These are phyloP conservation scores for Bos javanicus DNA, from an alignment of 2,113 vertebrate species.

Conservation along the genomic window DNA sequence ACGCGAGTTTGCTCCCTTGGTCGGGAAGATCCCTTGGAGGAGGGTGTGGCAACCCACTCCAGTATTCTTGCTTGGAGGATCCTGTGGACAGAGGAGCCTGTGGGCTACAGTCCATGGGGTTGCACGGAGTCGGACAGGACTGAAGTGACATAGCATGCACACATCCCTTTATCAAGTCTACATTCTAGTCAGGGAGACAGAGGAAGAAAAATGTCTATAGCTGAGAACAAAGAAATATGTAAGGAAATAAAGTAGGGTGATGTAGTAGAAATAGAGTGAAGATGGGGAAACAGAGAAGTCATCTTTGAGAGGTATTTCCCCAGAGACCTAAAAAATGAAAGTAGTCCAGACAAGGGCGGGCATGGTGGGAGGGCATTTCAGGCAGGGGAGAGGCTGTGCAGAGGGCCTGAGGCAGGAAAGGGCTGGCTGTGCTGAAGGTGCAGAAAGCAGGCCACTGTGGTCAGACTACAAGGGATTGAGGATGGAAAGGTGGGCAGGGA, in stretches of 20 bases:
- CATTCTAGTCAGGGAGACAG: not conserved
- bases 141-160: not conserved
- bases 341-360: not conserved
- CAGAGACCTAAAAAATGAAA: not conserved
- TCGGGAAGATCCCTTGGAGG: not conserved
- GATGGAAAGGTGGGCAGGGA: not conserved
- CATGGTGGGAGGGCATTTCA: not conserved
- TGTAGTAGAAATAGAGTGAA: not conserved
- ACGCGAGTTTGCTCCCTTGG: not conserved
- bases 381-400: not conserved
- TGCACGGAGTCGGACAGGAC: not conserved
- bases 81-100: not conserved
- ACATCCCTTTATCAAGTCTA: not conserved
- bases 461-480: not conserved
- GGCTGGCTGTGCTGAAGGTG: not conserved
- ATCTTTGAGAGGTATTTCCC: not conserved
- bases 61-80: not conserved
- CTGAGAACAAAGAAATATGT: not conserved
- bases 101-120: not conserved
- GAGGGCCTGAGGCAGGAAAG: constrained; percentile 2
- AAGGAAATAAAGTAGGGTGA: not conserved
- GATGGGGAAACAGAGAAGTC: not conserved
- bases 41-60: not conserved
- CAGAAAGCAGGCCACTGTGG: not conserved
- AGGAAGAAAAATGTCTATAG: not conserved